Percentiles rank a stretch among this genome's conserved stretches.
Evolutionary conservation across 2,888 invertebrate genomes (phyloP).

Genomic region (Orchesellides sinensis): DNA sequence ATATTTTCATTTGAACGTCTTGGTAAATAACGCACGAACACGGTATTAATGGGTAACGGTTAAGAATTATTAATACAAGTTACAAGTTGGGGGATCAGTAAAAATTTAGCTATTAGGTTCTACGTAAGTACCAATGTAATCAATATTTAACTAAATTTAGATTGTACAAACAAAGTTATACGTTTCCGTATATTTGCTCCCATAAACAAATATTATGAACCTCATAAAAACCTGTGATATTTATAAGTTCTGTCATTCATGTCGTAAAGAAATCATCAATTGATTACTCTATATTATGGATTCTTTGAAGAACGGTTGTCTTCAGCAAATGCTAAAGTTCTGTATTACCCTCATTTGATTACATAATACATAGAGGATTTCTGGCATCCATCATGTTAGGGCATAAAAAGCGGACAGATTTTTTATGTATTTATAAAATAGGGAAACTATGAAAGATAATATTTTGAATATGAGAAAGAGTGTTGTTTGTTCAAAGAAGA

Average conservation of each 20-base stretch:
- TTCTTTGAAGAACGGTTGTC: no score
- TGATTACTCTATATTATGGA: no score
- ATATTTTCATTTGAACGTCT: no score
- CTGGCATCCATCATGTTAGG: constrained; percentile 16
- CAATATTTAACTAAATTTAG: no score
- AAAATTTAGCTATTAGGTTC: no score
- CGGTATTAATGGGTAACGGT: no score
- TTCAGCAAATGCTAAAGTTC: not conserved
- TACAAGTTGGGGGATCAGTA: no score
- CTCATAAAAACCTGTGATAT: not conserved
- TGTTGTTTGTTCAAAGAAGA: constrained; percentile 18
- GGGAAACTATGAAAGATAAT: constrained; percentile 20
- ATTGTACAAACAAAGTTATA: no score
- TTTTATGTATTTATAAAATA: constrained; percentile 35
- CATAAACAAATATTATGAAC: not conserved
- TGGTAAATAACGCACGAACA: no score
- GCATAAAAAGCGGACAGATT: not conserved
- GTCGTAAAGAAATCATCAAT: not conserved
- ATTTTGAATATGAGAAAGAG: constrained; percentile 22
- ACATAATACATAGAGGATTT: constrained; percentile 1
- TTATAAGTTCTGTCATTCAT: constrained; percentile 8
- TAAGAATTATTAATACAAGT: no score
- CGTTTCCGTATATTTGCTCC: not conserved
- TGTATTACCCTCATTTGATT: not conserved
- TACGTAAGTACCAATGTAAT: no score